Evolutionary conservation across 2,113 vertebrate genomes (phyloP).

Genomic region (Lophotis ruficrista): DNA sequence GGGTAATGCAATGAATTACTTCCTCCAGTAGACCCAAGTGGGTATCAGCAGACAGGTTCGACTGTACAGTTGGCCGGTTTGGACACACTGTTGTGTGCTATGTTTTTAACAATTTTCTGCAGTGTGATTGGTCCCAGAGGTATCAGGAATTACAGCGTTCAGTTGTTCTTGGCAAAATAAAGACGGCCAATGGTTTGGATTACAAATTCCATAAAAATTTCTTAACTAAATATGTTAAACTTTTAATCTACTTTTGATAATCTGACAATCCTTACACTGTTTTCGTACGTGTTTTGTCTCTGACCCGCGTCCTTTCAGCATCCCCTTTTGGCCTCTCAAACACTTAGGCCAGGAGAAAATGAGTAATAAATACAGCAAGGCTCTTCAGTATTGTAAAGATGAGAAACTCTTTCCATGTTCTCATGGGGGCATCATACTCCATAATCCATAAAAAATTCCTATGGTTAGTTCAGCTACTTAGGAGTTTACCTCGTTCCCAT

Average conservation of each 20-base stretch:
- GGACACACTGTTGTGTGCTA: rapidly evolving
- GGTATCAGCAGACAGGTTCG: not conserved
- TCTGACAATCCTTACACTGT: not conserved
- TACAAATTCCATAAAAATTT: not conserved
- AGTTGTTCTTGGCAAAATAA: not conserved
- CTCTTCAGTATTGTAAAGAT: not conserved
- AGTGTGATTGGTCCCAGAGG: not conserved
- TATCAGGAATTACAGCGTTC: not conserved
- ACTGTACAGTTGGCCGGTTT: not conserved
- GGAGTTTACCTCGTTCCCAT: not conserved
- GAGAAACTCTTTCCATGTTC: not conserved
- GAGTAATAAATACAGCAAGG: not conserved
- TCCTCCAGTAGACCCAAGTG: not conserved
- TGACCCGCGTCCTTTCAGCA: not conserved
- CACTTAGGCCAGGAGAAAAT: not conserved
- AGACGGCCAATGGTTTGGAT: not conserved
- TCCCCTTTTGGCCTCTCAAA: not conserved
- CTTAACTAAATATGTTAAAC: not conserved
- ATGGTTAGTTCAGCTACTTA: not conserved
- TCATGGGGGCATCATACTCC: not conserved
- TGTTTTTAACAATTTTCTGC: not conserved
- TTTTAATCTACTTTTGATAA: not conserved
- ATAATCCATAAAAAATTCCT: not conserved
- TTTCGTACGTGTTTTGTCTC: not conserved
- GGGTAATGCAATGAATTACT: not conserved